Conservation (phyloP, 2,888 invertebrate genomes). For the Subacronicta megacephala region DNA sequence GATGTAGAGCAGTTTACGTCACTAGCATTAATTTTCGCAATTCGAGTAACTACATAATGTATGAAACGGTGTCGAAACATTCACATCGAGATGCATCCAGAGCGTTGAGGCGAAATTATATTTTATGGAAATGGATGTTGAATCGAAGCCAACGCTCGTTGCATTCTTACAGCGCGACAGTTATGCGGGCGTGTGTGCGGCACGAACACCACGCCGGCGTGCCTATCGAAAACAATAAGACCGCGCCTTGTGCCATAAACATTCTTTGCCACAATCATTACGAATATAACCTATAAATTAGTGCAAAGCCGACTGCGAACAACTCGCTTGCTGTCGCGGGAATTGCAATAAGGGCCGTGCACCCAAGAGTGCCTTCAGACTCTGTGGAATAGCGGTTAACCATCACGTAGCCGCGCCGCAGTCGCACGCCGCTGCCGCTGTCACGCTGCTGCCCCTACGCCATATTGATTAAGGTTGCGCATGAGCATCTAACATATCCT, state of each 20-base stretch:
- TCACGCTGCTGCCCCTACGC: neutral
- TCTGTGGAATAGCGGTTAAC: slow-evolving; percentile 65
- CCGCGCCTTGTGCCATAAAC: slow-evolving; percentile 86
- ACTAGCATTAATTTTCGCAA: slow-evolving; percentile 67
- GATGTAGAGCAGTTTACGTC: slow-evolving; percentile 65
- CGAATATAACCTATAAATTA: slow-evolving; percentile 88
- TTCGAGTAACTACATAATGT: slow-evolving; percentile 58
- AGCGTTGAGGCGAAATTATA: slow-evolving; percentile 78
- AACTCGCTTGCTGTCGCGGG: slow-evolving; percentile 70
- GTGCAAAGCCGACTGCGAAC: slow-evolving; percentile 76
- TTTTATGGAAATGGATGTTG: slow-evolving; percentile 86
- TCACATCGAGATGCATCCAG: slow-evolving; percentile 76
- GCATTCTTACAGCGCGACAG: slow-evolving; percentile 81
- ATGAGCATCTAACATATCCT: too few species aligned
- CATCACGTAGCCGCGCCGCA: slow-evolving; percentile 7
- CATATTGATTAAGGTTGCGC: too few species aligned
- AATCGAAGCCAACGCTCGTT: slow-evolving; percentile 81
- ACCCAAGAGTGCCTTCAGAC: slow-evolving; percentile 47
- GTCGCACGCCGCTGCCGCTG: too few species aligned
- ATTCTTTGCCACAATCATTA: slow-evolving; percentile 87
- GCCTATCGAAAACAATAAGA: slow-evolving; percentile 85
- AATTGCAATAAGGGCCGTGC: slow-evolving; percentile 78
- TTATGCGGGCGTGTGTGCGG: slow-evolving; percentile 80
- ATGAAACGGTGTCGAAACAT: slow-evolving; percentile 67
- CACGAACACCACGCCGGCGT: slow-evolving; percentile 70